These are phyloP conservation scores for Galendromus occidentalis DNA, from an alignment of 1,140 invertebrate species.

Conservation along the genomic window DNA sequence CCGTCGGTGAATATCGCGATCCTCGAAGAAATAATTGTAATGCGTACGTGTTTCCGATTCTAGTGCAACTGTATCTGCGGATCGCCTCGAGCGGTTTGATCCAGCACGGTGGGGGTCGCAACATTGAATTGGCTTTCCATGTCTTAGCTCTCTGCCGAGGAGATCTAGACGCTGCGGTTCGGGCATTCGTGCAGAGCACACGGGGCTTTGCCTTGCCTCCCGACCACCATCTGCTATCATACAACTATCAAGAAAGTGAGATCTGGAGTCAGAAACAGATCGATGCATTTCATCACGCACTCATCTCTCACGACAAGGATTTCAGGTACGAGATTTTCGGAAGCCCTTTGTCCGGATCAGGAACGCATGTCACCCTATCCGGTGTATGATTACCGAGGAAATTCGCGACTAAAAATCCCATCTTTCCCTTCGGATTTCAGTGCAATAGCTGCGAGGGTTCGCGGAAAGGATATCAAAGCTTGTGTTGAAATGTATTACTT, in stretches of 20 bases:
- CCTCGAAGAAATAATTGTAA: neutral
- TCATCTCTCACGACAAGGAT: constrained; percentile 79
- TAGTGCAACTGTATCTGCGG: neutral
- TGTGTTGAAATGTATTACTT: constrained; percentile 96
- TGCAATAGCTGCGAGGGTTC: constrained; percentile 35
- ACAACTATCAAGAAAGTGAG: constrained; percentile 50
- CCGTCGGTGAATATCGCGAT: neutral
- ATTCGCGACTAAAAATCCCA: no score
- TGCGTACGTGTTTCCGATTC: neutral
- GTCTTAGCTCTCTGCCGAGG: constrained; percentile 63
- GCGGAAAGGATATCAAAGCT: constrained; percentile 68
- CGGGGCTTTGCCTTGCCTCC: constrained; percentile 38
- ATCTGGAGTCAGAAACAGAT: constrained; percentile 69
- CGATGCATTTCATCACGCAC: constrained; percentile 60
- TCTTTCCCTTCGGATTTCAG: neutral
- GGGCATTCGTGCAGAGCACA: constrained; percentile 14
- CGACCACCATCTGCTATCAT: constrained; percentile 47
- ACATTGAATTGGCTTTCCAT: constrained; percentile 83
- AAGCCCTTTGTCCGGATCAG: no score
- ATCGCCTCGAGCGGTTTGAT: neutral
- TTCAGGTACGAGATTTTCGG: constrained; percentile 35
- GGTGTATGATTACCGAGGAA: no score
- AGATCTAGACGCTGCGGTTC: constrained; percentile 36
- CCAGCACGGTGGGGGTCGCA: constrained; percentile 44
- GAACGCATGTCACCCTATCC: no score